Evolutionary conservation across 2,888 invertebrate genomes (phyloP).

Genomic region (Zeuzera pyrina): DNA sequence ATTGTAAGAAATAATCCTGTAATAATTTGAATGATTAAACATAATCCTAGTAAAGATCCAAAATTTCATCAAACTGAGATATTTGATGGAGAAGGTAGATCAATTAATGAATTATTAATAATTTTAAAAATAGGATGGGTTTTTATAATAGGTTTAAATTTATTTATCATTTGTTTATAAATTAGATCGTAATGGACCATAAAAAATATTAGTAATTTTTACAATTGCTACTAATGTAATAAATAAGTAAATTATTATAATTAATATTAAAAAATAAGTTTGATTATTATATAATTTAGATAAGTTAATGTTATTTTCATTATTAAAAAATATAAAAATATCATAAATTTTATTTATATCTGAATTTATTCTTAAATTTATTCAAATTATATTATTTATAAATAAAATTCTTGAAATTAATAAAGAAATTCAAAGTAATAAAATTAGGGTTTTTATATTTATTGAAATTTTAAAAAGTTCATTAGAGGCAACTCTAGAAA

Average conservation of each 20-base stretch:
- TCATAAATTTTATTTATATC: conserved; percentile 26
- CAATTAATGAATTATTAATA: conserved; percentile 72
- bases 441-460: conserved; percentile 27
- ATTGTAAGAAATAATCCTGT: conserved; percentile 80
- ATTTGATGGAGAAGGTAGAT: conserved; percentile 74
- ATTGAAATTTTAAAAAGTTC: conserved; percentile 64
- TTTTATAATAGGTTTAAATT: conserved; percentile 48
- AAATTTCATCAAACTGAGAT: conserved; percentile 79
- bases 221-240: conserved; percentile 71
- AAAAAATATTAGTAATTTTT: conserved; percentile 72
- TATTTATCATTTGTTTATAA: conserved; percentile 37
- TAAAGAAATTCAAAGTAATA: conserved; percentile 23
- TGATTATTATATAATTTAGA: conserved; percentile 70
- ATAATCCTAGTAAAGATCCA: conserved; percentile 76
- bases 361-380: conserved; percentile 39
- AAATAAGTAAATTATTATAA: conserved; percentile 74
- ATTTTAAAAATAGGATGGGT: conserved; percentile 69
- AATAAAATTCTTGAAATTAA: conserved; percentile 25
- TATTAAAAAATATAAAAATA: conserved; percentile 26
- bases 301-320: conserved; percentile 58
- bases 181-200: conserved; percentile 63
- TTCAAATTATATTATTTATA: conserved; percentile 33
- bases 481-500: conserved; percentile 75
- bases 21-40: conserved; percentile 77
- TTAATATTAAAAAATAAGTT: conserved; percentile 58